Evolutionary conservation across 2,797 vertebrate species (phyloP), one percentile per base, ranked within the genome.

Genomic region (Austrolebias charrua): DNA sequence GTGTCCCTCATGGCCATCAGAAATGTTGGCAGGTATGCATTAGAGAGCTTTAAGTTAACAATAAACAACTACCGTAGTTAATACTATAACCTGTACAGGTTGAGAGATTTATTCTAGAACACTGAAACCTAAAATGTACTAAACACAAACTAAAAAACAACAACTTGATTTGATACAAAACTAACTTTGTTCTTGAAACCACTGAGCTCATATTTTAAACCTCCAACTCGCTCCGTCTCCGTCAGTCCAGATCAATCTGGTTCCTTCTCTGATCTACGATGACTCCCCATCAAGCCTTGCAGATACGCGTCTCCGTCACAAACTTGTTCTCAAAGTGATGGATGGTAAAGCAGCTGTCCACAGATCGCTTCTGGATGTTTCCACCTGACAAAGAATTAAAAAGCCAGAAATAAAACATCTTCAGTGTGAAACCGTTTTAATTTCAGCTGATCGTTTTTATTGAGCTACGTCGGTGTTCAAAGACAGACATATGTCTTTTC

Each of bases 241-340:
- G 2, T 65, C 47, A 55, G 48, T 18, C 71, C 14, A 15, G 2
- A 43, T 16, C 40, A 7, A 31, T 49, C 45, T 3, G 6, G 1
- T 15, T 20, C 35, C 10, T 38, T 28, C 16, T 60, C 52, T 19
- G 38, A 44, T 43, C 64, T 35, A 47, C n/a, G 24, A 12, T 10
- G 19, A 59, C 38, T 20, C 66, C 66, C 59, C 55, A 79, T 96
- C 89, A 96, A 76, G 93, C 92, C 72, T 92, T 93, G 85, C 95
- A 98, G 90, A 98, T 96, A 84, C 87, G 92, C 65, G 95, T 98
- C 86, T 95, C 94, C 4, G 94, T 94, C 72, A 97, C 95, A 75
- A 95, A 97, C 62, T 90, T 93, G 78, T 96, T 98, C 76, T 95
- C 95, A 60, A 98, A 98, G 88, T 98, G 96, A 70, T 88, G 94